Conservation (phyloP, 2,113 vertebrate species). For the Odobenus rosmarus region DNA sequence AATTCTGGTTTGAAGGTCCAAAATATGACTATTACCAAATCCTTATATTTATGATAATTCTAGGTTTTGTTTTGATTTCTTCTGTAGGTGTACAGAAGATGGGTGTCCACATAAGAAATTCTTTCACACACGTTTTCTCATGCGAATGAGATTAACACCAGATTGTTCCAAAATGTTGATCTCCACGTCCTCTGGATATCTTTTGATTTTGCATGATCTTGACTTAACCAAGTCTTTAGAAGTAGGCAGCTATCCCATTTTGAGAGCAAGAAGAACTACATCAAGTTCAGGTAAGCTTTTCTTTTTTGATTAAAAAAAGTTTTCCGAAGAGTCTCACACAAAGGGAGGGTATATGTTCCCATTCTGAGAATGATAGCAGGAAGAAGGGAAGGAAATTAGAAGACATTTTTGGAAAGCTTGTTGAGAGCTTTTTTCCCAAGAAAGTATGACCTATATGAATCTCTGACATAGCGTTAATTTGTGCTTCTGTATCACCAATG, state of each 20-base stretch:
- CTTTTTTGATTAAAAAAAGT: not conserved
- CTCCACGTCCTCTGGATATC: slow-evolving; percentile 98
- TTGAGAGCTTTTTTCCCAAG: not conserved
- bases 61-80: slow-evolving; percentile 62
- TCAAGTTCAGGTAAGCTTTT: slow-evolving; percentile 91
- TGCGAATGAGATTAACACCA: slow-evolving; percentile 98
- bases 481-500: slow-evolving; percentile 19
- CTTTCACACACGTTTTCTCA: slow-evolving; percentile 98
- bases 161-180: slow-evolving; percentile 99
- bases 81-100: slow-evolving; percentile 95
- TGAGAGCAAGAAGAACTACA: slow-evolving; percentile 94
- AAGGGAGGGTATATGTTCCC: not conserved
- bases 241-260: slow-evolving; percentile 97
- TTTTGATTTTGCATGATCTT: slow-evolving; percentile 97
- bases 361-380: slow-evolving; percentile 26
- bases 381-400: not conserved
- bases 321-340: slow-evolving; percentile 17
- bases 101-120: slow-evolving; percentile 99
- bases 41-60: slow-evolving; percentile 45
- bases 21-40: not conserved
- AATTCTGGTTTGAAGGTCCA: slow-evolving; percentile 36
- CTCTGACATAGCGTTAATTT: not conserved
- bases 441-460: not conserved
- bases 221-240: slow-evolving; percentile 98
- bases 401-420: not conserved